Percentiles rank a stretch among this genome's conserved stretches.
phyloP scores from a whole-genome alignment of 2,113 vertebrate genomes.

The Mormoops blainvillei region DNA sequence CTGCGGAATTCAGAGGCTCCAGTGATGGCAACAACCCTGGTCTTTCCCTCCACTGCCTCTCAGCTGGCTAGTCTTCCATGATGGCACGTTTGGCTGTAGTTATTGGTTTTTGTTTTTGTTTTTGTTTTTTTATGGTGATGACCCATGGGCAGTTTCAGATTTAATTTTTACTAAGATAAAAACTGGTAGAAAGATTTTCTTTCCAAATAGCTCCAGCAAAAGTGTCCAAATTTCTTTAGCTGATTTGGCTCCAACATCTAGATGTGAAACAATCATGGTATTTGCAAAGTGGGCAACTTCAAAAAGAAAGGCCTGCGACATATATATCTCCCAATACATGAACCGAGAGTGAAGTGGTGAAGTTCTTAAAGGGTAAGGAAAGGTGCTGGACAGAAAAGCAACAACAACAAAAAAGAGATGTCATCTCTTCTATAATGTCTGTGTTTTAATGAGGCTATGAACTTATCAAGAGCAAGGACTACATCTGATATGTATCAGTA shows the following conservation, averaged over 20 bases:
- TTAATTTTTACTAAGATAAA: not conserved
- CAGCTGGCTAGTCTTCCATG: too few species aligned
- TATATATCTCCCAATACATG: not conserved
- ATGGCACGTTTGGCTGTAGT: not conserved
- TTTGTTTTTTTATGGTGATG: not conserved
- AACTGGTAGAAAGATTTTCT: not conserved
- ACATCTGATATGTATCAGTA: not conserved
- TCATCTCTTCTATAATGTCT: not conserved
- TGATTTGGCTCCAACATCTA: not conserved
- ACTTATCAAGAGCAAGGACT: not conserved
- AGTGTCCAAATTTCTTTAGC: not conserved
- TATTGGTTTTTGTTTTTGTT: not conserved
- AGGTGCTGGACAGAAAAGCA: not conserved
- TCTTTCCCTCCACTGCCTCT: not conserved
- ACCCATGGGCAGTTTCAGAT: not conserved
- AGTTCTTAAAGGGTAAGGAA: not conserved
- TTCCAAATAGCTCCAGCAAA: not conserved
- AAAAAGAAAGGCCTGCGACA: not conserved
- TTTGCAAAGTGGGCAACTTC: not conserved
- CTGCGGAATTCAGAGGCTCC: not conserved
- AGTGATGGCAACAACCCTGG: not conserved
- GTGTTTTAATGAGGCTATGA: not conserved
- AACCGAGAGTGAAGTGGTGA: not conserved
- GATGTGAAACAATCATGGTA: not conserved
- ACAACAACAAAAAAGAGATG: not conserved